A percentile compares a stretch with the other conserved stretches of the same genome.
Conservation (phyloP, 2,888 invertebrate genomes). For the Ennomos fuscantarius region DNA sequence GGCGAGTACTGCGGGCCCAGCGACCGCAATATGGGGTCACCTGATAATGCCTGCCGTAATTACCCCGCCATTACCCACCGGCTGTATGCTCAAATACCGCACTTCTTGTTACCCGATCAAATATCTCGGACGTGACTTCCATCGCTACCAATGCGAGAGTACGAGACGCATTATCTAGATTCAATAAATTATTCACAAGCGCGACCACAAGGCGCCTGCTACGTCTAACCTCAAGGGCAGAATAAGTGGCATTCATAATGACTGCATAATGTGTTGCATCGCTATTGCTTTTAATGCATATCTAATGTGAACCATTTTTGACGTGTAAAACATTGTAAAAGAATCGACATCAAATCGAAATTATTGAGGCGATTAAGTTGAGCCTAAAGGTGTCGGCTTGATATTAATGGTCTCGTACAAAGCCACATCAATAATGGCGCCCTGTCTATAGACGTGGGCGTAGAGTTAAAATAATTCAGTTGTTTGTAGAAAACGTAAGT, state of each 20-base stretch:
- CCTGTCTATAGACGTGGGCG: conserved; percentile 44
- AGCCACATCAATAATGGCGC: conserved; percentile 49
- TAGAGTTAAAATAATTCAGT: conserved; percentile 38
- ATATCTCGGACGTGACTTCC: conserved; percentile 79
- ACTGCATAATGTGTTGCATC: conserved; percentile 38
- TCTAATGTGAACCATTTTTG: conserved; percentile 23
- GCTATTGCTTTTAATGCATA: conserved; percentile 27
- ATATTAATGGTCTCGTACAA: conserved; percentile 48
- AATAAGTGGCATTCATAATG: conserved; percentile 47
- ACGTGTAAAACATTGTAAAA: conserved; percentile 15
- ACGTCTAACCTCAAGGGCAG: conserved; percentile 59
- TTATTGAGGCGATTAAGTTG: conserved; percentile 37
- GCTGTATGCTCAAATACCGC: conserved; percentile 65
- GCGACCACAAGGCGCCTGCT: conserved; percentile 63
- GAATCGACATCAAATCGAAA: conserved; percentile 35
- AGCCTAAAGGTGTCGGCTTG: conserved; percentile 47
- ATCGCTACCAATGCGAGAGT: conserved; percentile 58
- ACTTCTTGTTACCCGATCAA: conserved; percentile 79
- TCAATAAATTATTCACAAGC: conserved; percentile 72
- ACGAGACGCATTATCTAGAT: conserved; percentile 74
- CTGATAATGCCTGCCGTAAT: conserved; percentile 79
- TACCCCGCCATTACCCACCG: conserved; percentile 70
- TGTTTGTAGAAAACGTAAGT: conserved; percentile 44
- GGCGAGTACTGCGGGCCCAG: conserved; percentile 49
- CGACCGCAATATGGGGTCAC: conserved; percentile 81